Conservation (phyloP, 2,113 vertebrate species). For the Tetrax tetrax region DNA sequence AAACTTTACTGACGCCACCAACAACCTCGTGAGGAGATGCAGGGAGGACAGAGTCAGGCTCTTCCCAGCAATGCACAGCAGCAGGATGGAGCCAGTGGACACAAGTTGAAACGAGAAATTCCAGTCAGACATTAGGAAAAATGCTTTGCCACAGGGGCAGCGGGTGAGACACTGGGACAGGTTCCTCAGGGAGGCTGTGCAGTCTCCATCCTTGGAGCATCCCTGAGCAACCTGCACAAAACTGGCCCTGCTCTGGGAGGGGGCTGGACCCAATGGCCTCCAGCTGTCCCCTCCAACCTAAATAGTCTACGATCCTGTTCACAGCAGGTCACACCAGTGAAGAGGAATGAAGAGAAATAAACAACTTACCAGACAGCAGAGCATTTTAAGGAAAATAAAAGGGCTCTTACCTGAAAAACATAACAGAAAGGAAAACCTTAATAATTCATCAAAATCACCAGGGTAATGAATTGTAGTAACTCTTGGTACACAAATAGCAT, state of each 20-base stretch:
- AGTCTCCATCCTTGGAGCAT: background rate
- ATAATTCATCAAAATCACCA: background rate
- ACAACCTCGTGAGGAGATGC: background rate
- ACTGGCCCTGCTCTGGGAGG: background rate
- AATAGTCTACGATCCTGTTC: background rate
- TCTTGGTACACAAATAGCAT: background rate
- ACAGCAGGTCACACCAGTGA: background rate
- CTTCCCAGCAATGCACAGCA: background rate
- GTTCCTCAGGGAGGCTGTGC: background rate
- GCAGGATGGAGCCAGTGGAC: rapidly evolving
- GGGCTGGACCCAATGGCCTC: background rate
- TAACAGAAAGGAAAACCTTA: slow-evolving; percentile 36
- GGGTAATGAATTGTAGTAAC: background rate
- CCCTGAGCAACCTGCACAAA: background rate
- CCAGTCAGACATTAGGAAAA: background rate
- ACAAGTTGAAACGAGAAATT: background rate
- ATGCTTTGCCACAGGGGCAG: background rate
- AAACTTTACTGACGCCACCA: background rate
- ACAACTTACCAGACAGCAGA: slow-evolving; percentile 18
- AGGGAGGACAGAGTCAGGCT: background rate
- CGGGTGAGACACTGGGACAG: background rate
- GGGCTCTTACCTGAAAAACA: slow-evolving; percentile 60
- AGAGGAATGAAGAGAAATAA: background rate
- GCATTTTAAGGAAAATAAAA: slow-evolving; percentile 15
- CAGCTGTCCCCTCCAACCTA: background rate